Percentiles rank a stretch among this genome's conserved stretches.
phyloP scores from a whole-genome alignment of 1,140 invertebrate species.

The Cotesia typhae region DNA sequence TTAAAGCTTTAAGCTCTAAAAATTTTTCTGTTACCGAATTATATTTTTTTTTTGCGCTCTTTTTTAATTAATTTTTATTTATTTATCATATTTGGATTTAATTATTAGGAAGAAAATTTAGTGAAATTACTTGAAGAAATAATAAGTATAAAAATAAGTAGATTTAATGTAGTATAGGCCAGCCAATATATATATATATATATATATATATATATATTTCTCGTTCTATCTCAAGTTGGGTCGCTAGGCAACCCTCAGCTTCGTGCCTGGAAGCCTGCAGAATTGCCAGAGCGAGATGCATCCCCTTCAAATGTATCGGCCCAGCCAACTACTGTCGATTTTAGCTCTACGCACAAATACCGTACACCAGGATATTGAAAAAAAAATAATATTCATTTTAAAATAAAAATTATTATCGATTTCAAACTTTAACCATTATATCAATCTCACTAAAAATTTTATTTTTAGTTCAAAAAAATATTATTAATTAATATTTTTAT shows the following conservation, averaged over 20 bases:
- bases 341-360: not conserved
- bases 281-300: conserved; percentile 32
- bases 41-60: no score
- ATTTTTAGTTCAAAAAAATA: no score
- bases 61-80: no score
- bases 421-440: no score
- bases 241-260: conserved; percentile 42
- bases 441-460: no score
- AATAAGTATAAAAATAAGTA: conserved; percentile 25
- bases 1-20: no score
- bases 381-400: not conserved
- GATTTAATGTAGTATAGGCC: conserved; percentile 26
- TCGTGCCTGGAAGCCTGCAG: conserved; percentile 35
- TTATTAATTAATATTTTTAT: no score
- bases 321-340: conserved; percentile 15
- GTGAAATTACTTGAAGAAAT: not conserved
- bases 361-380: not conserved
- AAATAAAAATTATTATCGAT: no score
- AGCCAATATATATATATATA: conserved; percentile 22
- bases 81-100: no score
- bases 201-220: conserved; percentile 1
- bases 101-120: not conserved
- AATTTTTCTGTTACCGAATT: no score
- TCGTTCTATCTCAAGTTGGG: conserved; percentile 17
- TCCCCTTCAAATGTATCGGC: conserved; percentile 18